Conservation (phyloP, 1,140 invertebrate genomes). For the Neotoxoptera formosana region DNA sequence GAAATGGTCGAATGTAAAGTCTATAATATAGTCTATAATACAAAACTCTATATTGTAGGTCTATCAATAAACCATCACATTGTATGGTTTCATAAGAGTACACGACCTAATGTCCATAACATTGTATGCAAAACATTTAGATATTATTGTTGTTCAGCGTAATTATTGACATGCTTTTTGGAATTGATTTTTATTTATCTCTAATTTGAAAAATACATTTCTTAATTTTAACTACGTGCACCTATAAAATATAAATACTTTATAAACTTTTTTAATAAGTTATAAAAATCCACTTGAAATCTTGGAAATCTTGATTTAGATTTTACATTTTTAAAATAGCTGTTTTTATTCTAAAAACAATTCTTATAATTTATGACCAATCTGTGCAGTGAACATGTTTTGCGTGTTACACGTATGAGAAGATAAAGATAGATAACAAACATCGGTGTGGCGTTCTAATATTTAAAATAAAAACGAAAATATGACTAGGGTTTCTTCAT, state of each 20-base stretch:
- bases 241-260: background rate
- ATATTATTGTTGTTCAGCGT: background rate
- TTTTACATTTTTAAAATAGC: background rate
- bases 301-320: background rate
- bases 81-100: background rate
- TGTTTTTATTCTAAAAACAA: background rate
- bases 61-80: background rate
- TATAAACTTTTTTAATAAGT: background rate
- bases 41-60: too few relatives aligned
- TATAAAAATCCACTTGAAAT: background rate
- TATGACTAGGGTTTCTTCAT: background rate
- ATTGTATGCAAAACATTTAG: background rate
- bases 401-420: too few relatives aligned
- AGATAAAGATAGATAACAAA: slow-evolving; percentile 24
- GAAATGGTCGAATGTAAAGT: background rate
- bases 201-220: background rate
- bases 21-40: background rate
- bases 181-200: background rate
- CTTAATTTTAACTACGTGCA: background rate
- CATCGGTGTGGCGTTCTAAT: background rate
- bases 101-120: background rate
- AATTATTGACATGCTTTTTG: background rate
- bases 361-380: background rate
- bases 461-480: slow-evolving; percentile 4
- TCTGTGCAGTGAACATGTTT: background rate